A percentile compares a stretch with the other conserved stretches of the same genome.
phyloP scores from a whole-genome alignment of 2,113 vertebrate genomes.

The Perca fluviatilis region DNA sequence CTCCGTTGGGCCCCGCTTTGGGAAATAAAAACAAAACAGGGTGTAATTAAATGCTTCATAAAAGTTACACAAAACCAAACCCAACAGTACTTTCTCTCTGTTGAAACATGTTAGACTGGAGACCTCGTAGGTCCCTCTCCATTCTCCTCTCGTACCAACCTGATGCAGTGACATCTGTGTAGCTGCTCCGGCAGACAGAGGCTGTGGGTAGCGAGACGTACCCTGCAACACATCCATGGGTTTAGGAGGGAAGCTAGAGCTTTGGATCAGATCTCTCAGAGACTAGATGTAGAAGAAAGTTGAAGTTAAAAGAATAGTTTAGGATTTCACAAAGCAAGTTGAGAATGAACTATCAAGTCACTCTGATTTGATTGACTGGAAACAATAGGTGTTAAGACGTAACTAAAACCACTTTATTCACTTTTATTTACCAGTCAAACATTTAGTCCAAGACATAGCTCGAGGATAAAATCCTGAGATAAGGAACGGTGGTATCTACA shows the following conservation, averaged over 20 bases:
- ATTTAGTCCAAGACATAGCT: background rate
- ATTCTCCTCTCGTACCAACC: slow-evolving; percentile 56
- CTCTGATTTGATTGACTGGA: background rate
- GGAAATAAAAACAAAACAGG: background rate
- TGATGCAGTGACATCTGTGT: slow-evolving; percentile 77
- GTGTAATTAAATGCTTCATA: background rate
- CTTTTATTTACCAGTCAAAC: background rate
- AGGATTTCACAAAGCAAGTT: background rate
- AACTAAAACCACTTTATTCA: background rate
- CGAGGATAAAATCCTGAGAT: background rate
- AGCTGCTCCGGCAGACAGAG: slow-evolving; percentile 52
- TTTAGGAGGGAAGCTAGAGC: slow-evolving; percentile 75
- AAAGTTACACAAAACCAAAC: background rate
- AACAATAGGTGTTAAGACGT: background rate
- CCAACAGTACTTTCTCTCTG: background rate
- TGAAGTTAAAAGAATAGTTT: slow-evolving; percentile 17
- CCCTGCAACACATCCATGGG: slow-evolving; percentile 77
- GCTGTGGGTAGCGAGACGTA: slow-evolving; percentile 74
- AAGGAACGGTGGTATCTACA: background rate
- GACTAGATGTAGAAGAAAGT: slow-evolving; percentile 56
- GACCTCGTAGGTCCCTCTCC: background rate
- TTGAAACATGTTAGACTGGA: background rate
- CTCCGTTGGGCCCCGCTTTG: slow-evolving; percentile 76
- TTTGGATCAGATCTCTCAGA: slow-evolving; percentile 79
- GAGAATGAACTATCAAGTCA: background rate